Evolutionary conservation across 1,140 invertebrate species (phyloP), one percentile per base, ranked within the genome.

Genomic region (Sesamia nonagrioides): DNA sequence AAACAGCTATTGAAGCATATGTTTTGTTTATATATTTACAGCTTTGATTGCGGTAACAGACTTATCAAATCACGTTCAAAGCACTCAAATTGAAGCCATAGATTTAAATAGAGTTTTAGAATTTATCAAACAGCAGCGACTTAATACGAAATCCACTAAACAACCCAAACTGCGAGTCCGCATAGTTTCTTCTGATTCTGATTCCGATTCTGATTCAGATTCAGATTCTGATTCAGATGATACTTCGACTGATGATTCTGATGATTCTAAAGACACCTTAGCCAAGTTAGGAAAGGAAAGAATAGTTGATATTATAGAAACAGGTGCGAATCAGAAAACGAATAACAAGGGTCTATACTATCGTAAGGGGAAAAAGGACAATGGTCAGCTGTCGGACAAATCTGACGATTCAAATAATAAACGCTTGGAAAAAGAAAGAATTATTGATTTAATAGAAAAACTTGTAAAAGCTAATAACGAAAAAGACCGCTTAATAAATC

Each of bases 21-120:
- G 5, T 66, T 1, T 42, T 11, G 15, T 40, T 40, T 18, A 45
- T n/a, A 1, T 63, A 13, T 75, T 75, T 75, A 18, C 42, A 75
- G 73, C 42, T 60, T 0, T 50, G 15, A 17, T 63, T 63, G 58
- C 73, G n/a, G 42, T 37, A 50, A 37, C 50, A 18, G 18, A 35
- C 9, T 35, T n/a, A n/a, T 15, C n/a, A 54, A 56, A 56, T 15
- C 45, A 6, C 13, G 54, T 52, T 9, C 45, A 63, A 35, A 18
- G 18, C 42, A 13, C 17, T 8, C 13, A 9, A 27, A 9, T 5
- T 7, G 4, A 60, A 45, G 37, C 7, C 11, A 6, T 60, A 45
- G 73, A 75, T 50, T 5, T 75, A 17, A 17, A 35, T 17, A 63
- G 50, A 61, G 40, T 75, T 48, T 35, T 75, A 35, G 27, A 75